Evolutionary conservation across 1,140 invertebrate species (phyloP).

Genomic region (Dufourea novaeangliae): DNA sequence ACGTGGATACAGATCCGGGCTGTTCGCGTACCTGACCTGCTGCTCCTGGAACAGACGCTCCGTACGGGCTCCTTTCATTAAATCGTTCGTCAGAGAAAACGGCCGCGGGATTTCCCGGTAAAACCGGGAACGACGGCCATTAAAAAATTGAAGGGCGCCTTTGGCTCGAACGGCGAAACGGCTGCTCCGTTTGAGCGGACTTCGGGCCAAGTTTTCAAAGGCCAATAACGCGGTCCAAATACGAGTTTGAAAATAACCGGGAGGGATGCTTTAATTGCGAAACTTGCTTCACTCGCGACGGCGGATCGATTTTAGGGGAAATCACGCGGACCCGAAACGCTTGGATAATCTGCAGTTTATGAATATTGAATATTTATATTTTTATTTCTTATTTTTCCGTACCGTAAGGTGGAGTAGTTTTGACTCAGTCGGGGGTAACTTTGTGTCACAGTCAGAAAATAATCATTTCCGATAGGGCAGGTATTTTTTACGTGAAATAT

Average conservation of each 20-base stretch:
- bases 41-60: conserved; percentile 78
- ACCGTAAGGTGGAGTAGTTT: too few relatives aligned
- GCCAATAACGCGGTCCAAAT: conserved; percentile 6
- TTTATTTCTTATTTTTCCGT: too few relatives aligned
- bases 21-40: conserved; percentile 69
- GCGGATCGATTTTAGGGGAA: not conserved
- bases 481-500: too few relatives aligned
- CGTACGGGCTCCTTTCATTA: conserved; percentile 47
- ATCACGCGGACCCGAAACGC: not conserved
- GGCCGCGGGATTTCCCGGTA: too few relatives aligned
- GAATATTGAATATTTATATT: too few relatives aligned
- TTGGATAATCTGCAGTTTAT: too few relatives aligned
- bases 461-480: too few relatives aligned
- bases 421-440: too few relatives aligned
- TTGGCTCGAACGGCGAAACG: not conserved
- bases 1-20: conserved; percentile 75
- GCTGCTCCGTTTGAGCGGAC: not conserved
- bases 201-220: not conserved
- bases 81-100: conserved; percentile 16
- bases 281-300: not conserved
- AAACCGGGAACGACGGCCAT: too few relatives aligned
- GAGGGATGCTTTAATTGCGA: not conserved
- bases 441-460: too few relatives aligned
- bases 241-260: not conserved
- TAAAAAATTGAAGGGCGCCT: conserved; percentile 4